phyloP scores from a whole-genome alignment of 2,888 invertebrate genomes.

The Omphaloscelis lunosa region DNA sequence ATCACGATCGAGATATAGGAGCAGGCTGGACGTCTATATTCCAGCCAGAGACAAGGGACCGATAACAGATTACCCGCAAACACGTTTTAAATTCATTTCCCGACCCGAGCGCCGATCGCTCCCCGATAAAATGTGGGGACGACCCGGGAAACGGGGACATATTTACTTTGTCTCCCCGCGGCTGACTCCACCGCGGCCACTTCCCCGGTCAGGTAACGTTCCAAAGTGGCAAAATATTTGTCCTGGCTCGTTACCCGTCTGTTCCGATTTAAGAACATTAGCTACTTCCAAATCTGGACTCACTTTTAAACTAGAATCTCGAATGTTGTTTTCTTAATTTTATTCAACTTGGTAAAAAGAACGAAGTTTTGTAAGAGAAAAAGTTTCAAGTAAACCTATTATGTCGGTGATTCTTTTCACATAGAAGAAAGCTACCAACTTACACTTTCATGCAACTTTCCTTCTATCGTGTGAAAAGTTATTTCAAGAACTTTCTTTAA shows the following conservation, averaged over 20 bases:
- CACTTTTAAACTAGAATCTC: slow-evolving; percentile 71
- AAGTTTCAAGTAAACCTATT: slow-evolving; percentile 59
- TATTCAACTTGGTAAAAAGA: slow-evolving; percentile 51
- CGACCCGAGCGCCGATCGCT: slow-evolving; percentile 90
- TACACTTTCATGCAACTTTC: slow-evolving; percentile 16
- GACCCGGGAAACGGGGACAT: slow-evolving; percentile 88
- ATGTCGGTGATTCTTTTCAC: slow-evolving; percentile 39
- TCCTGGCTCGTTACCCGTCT: slow-evolving; percentile 86
- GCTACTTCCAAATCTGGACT: slow-evolving; percentile 79
- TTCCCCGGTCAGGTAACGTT: slow-evolving; percentile 89
- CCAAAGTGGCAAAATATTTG: slow-evolving; percentile 90
- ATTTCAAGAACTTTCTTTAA: slow-evolving; percentile 4
- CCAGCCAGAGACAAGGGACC: slow-evolving; percentile 89
- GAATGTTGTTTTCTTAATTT: slow-evolving; percentile 64
- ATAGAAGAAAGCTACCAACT: slow-evolving; percentile 40
- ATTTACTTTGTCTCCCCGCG: slow-evolving; percentile 90
- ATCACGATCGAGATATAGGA: slow-evolving; percentile 84
- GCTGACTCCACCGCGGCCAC: slow-evolving; percentile 84
- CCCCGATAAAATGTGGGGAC: slow-evolving; percentile 90
- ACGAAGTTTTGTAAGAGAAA: slow-evolving; percentile 48
- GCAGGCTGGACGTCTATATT: slow-evolving; percentile 88
- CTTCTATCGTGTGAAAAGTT: slow-evolving; percentile 6
- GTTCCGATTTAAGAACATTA: slow-evolving; percentile 88
- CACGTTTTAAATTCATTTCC: slow-evolving; percentile 91
- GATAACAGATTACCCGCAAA: slow-evolving; percentile 91